Evolutionary conservation across 2,888 invertebrate species (phyloP), one percentile per base, ranked within the genome.

Genomic region (Thymelicus acteon): DNA sequence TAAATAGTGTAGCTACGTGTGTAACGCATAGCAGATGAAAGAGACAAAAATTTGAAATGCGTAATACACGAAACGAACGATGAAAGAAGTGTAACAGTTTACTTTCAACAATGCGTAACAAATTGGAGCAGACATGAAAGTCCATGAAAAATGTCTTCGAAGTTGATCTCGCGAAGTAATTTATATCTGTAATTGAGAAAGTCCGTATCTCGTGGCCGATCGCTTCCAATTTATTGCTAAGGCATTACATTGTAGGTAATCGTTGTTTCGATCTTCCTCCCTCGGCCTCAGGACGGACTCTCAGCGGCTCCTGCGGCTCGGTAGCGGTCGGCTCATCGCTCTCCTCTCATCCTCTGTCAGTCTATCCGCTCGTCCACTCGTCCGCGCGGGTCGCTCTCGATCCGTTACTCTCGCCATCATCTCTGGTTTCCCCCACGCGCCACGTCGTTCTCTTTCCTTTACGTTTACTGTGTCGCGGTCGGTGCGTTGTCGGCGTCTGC

Each of bases 241-340:
- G 62, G 47, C 63, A 63, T 63, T 69, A 69, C 48, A 24, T 48
- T 63, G 57, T 71, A 69, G 72, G 73, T 78, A 76, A 78, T 78
- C 75, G 78, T 76, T 75, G 76, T 74, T 76, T 74, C 76, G 74
- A 73, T 73, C 72, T 68, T 63, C 63, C 63, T 48, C 12, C 40
- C n/a, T n/a, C n/a, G n/a, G n/a, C n/a, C 15, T 13, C 31, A 54
- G 60, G 31, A 1, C 31, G 31, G 54, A 24, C 65, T 44, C 52
- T 49, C 24, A 49, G 31, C 31, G 31, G 31, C 31, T 31, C n/a
- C n/a, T n/a, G n/a, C n/a, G n/a, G n/a, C n/a, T n/a, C n/a, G n/a
- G n/a, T n/a, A n/a, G n/a, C 24, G 60, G 67, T 47, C 49, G 40
- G 60, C 49, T 60, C 40, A 60, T 60, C 67, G 60, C 67, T 67